A percentile compares a stretch with the other conserved stretches of the same genome.
Evolutionary conservation across 2,113 vertebrate genomes (phyloP).

Genomic region (Arenaria interpres): DNA sequence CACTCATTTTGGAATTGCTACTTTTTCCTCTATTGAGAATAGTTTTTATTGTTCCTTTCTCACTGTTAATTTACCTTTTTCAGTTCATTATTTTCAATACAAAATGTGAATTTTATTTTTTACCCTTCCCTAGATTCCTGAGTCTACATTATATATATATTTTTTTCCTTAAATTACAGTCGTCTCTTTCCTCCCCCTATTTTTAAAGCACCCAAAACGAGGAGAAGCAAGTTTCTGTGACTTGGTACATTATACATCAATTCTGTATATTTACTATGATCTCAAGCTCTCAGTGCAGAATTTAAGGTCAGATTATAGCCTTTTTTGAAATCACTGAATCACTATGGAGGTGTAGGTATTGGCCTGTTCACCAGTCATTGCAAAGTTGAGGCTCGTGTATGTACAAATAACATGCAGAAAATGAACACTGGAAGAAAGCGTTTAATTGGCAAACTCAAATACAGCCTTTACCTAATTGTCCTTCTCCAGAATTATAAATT

Average conservation of each 20-base stretch:
- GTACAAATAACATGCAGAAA: not conserved
- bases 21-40: not conserved
- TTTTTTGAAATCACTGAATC: not conserved
- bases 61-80: not conserved
- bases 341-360: not conserved
- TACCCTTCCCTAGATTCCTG: not conserved
- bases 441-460: not conserved
- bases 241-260: not conserved
- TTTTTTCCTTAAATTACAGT: not conserved
- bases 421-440: not conserved
- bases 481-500: not conserved
- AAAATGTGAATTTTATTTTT: not conserved
- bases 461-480: not conserved
- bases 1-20: not conserved
- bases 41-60: not conserved
- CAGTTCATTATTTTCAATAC: not conserved
- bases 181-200: not conserved
- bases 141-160: not conserved
- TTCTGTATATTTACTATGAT: not conserved
- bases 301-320: not conserved
- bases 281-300: not conserved
- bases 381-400: not conserved
- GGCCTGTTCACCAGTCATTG: not conserved
- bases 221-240: not conserved
- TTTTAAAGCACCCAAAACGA: not conserved